Evolutionary conservation across 2,113 vertebrate species (phyloP), one percentile per base, ranked within the genome.

Genomic region (Siniperca chuatsi): DNA sequence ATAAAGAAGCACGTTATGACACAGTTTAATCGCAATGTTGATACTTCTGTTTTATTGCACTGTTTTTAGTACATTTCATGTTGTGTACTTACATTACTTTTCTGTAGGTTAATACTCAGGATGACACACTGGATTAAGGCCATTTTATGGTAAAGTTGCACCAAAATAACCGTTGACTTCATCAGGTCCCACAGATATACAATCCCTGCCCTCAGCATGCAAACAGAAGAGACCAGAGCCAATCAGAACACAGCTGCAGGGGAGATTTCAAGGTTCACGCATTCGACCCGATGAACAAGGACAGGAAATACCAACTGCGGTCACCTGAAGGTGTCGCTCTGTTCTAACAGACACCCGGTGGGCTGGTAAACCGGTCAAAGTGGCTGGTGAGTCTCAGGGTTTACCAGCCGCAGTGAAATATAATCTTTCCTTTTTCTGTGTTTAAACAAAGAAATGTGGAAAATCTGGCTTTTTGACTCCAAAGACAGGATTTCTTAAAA

Each of bases 201-300:
- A 46, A 78, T 69, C 82, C 76, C 83, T 81, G 79, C 78, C 78
- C 86, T 72, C 75, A 21, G 83, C 89, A 88, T 86, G 89, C 86
- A 88, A 84, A 86, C 84, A 65, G 10, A 90, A 65, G 80, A 90
- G 33, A 66, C 52, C n/a, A 46, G 75, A 72, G 37, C 70, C 77
- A 4, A 71, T 66, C 74, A 75, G 77, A 75, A 6, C 79, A 44
- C 64, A 78, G 72, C 81, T 40, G 35, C 58, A 8, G 78, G 15
- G 40, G 33, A 5, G 60, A 71, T 16, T 64, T 64, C 40, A 72
- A 23, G 20, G 9, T 33, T 54, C 50, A 20, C 21, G 1, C 18
- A 1, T 54, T 8, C 7, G 35, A 7, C 61, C 61, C 11, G 64
- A 57, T 9, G 6, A 23, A 52, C 21, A 9, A 16, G 16, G 60